Evolutionary conservation across 2,113 vertebrate genomes (phyloP).

Genomic region (Cyprinodon variegatus): DNA sequence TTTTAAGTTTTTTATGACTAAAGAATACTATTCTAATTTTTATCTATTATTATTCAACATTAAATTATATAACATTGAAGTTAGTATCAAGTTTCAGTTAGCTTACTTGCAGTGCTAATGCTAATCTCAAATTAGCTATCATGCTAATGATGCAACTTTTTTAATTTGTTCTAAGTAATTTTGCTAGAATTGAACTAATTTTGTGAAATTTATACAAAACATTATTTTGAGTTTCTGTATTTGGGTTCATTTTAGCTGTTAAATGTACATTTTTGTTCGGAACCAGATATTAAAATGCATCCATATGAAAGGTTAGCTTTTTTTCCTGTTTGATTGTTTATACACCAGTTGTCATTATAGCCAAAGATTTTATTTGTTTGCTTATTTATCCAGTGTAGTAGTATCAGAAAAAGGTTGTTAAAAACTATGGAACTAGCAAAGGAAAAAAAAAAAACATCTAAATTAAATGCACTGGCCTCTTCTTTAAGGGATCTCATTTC

Average conservation of each 20-base stretch:
- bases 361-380: too few species aligned
- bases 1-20: too few species aligned
- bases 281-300: neutral
- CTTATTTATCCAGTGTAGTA: too few species aligned
- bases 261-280: neutral
- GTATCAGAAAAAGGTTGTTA: neutral
- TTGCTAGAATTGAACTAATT: neutral
- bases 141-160: neutral
- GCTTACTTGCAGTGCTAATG: too few species aligned
- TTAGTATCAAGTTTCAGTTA: too few species aligned
- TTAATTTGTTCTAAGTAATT: neutral
- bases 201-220: neutral
- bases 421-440: neutral
- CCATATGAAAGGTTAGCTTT: neutral
- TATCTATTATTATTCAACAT: too few species aligned
- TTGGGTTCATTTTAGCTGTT: neutral
- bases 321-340: neutral
- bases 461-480: neutral
- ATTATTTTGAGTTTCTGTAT: neutral
- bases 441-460: neutral
- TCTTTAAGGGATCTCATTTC: slow-evolving; percentile 1
- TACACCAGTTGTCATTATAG: neutral
- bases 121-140: too few species aligned
- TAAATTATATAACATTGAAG: too few species aligned
- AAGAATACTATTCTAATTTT: too few species aligned